Base-by-base conservation (phyloP, 2,797 vertebrate species). In the Onychomys leucogaster region DNA sequence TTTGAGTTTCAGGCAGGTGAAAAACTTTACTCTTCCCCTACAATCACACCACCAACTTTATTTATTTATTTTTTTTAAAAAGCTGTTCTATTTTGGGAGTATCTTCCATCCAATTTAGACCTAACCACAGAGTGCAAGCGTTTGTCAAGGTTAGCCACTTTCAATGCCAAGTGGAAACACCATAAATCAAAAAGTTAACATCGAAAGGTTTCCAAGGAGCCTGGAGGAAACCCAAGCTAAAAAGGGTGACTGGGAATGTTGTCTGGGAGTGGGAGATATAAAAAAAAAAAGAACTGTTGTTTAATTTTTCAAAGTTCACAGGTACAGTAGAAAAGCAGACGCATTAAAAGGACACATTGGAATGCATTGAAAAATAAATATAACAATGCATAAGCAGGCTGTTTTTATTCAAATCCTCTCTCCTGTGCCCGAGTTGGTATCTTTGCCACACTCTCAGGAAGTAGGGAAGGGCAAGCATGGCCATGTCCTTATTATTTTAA, bases 131-230 rank as follows among this genome's bases (percentile, higher is more conserved):
- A 77, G 49, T n/a, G n/a, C 0, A 46, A 76, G 41, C 34, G 52
- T 87, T 37, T 37, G 89, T 96, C 84, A 88, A 94, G 96, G 88
- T 93, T 3, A 91, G 41, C 69, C 80, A 41, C 85, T 94, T 91
- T 87, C 86, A 89, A 69, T 75, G 95, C 84, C 80, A 95, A 69
- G 46, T 12, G 23, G 46, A 97, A 91, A 96, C 55, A 52, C 78
- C 96, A 97, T 96, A 95, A 95, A 97, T 97, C 95, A 96, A 82
- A 94, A 97, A 96, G 90, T 95, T 97, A 94, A 93, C 77, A 90
- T 78, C 0, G 25, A 90, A 92, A 96, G 92, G 43, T 76, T 94
- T 88, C 94, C 93, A 91, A 78, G 90, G 90, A 80, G 91, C 55
- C 88, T 91, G 85, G 91, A 97, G 57, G 81, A 89, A 94, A 63